Percentiles rank a stretch among this genome's conserved stretches.
phyloP scores from a whole-genome alignment of 1,140 invertebrate species.

The Mercenaria mercenaria region DNA sequence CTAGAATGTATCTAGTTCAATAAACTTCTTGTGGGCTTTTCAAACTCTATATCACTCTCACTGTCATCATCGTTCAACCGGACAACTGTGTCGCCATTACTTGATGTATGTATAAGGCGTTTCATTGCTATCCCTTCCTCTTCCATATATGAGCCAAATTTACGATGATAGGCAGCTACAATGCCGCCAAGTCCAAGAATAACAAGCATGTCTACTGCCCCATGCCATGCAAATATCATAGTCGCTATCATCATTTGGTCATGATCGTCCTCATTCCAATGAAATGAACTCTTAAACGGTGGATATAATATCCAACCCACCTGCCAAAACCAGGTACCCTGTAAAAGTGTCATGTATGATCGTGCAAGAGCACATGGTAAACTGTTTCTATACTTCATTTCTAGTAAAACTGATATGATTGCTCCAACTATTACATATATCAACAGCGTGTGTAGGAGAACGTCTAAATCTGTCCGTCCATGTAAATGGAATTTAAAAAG shows the following conservation, averaged over 20 bases:
- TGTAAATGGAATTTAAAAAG: slow-evolving; percentile 88
- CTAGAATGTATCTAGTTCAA: too few relatives aligned
- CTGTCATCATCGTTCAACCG: slow-evolving; percentile 77
- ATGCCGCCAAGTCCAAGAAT: slow-evolving; percentile 81
- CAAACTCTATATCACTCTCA: slow-evolving; percentile 76
- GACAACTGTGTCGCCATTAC: slow-evolving; percentile 78
- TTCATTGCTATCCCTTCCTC: slow-evolving; percentile 73
- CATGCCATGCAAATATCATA: slow-evolving; percentile 87
- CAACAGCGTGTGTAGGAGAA: slow-evolving; percentile 87
- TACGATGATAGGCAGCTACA: slow-evolving; percentile 73
- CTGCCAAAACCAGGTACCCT: slow-evolving; percentile 88
- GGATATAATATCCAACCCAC: slow-evolving; percentile 87
- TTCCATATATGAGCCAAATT: slow-evolving; percentile 66
- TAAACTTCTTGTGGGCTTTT: slow-evolving; percentile 63
- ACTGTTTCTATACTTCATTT: slow-evolving; percentile 84
- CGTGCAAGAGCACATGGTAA: slow-evolving; percentile 84
- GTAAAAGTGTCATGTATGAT: slow-evolving; percentile 85
- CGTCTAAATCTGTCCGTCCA: slow-evolving; percentile 86
- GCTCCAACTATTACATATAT: slow-evolving; percentile 84
- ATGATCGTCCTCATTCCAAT: slow-evolving; percentile 86
- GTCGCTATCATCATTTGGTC: slow-evolving; percentile 87
- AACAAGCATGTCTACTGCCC: slow-evolving; percentile 80
- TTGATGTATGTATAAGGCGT: slow-evolving; percentile 73
- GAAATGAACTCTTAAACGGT: slow-evolving; percentile 81
- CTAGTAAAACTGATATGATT: slow-evolving; percentile 81